Percentiles rank a stretch among this genome's conserved stretches.
phyloP scores from a whole-genome alignment of 2,797 vertebrate species.

The Sciaenops ocellatus region DNA sequence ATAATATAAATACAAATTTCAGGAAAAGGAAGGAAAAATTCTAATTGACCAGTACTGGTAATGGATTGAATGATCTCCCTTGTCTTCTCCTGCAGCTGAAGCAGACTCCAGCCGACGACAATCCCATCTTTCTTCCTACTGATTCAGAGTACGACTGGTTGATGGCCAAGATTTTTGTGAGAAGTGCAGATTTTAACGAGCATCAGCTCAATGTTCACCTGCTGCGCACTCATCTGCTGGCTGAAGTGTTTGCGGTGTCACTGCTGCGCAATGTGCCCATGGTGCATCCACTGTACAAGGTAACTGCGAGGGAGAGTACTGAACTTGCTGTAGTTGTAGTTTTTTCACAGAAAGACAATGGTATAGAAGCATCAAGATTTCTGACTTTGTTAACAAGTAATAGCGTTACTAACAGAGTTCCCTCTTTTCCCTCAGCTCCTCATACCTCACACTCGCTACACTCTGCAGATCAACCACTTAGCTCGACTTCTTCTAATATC shows the following conservation, averaged over 20 bases:
- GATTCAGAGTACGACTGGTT: constrained; percentile 78
- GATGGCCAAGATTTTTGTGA: constrained; percentile 76
- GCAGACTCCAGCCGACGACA: constrained; percentile 76
- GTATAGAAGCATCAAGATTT: neutral
- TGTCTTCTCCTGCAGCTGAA: constrained; percentile 63
- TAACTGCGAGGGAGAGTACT: constrained; percentile 25
- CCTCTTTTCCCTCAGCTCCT: constrained; percentile 64
- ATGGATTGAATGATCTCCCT: accelerated
- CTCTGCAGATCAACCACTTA: constrained; percentile 74
- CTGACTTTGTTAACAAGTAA: neutral
- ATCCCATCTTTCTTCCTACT: constrained; percentile 73
- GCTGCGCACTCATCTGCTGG: constrained; percentile 85
- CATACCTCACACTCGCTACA: constrained; percentile 77
- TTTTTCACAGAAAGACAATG: no score
- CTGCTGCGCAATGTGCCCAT: constrained; percentile 81
- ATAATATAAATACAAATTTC: neutral
- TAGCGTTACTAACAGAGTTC: neutral
- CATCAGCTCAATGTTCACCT: constrained; percentile 74
- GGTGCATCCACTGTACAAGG: constrained; percentile 81
- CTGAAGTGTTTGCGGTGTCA: constrained; percentile 83
- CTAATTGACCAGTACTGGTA: neutral
- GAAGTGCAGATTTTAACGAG: constrained; percentile 70
- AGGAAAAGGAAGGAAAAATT: neutral
- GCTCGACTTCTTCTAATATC: constrained; percentile 65
- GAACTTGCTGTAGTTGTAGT: neutral